These are phyloP conservation scores for Limnephilus auricula DNA, from an alignment of 2,888 invertebrate species.

Conservation along the genomic window DNA sequence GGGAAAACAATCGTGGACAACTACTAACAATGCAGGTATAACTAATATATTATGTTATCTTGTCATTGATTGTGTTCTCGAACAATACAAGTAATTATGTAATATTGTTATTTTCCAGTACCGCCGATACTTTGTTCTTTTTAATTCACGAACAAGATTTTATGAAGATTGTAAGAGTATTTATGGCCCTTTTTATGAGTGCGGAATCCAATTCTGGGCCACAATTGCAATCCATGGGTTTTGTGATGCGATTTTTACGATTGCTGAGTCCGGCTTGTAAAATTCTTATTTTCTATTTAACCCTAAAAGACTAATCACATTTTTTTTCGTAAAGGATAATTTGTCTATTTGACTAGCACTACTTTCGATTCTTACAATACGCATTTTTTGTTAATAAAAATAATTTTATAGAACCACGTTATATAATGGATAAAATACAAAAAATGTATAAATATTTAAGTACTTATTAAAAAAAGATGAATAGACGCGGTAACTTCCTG, in stretches of 20 bases:
- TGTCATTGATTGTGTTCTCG: slow-evolving; percentile 31
- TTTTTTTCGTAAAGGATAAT: no score
- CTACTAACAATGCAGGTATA: not conserved
- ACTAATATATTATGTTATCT: not conserved
- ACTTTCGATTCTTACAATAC: no score
- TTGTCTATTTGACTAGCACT: no score
- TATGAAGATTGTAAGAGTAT: not conserved
- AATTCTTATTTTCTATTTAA: no score
- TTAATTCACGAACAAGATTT: slow-evolving; percentile 9
- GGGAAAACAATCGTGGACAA: not conserved
- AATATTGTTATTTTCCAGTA: not conserved
- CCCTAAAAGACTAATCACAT: no score
- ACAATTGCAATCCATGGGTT: not conserved
- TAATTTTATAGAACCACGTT: no score
- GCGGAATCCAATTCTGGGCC: not conserved
- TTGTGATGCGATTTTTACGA: not conserved
- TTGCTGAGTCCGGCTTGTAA: no score
- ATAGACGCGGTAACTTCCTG: no score
- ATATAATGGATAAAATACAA: no score
- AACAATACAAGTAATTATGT: slow-evolving; percentile 30
- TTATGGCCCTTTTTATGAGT: not conserved
- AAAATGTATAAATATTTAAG: no score
- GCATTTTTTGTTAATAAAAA: no score
- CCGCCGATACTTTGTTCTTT: not conserved
- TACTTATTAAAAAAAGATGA: no score